Conservation (phyloP, 2,888 invertebrate genomes). For the Serrognathus titanus region DNA sequence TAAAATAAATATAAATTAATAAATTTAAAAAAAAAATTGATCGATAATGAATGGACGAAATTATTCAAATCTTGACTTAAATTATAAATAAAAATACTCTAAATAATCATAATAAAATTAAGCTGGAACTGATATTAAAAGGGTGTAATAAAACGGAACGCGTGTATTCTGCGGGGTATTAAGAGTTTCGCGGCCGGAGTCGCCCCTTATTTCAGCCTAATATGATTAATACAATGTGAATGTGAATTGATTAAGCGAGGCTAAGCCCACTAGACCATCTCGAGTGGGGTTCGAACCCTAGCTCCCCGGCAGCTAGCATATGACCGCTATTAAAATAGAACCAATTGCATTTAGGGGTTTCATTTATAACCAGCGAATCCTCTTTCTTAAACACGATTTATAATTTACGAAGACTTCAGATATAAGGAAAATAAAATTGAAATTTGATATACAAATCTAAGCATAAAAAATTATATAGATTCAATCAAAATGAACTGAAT, state of each 20-base stretch:
- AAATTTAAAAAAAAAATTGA: no score
- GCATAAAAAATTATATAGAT: no score
- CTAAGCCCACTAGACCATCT: slow-evolving; percentile 23
- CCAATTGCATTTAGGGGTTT: no score
- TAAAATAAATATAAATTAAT: no score
- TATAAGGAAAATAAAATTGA: no score
- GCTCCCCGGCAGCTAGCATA: slow-evolving; percentile 10
- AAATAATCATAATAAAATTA: not conserved
- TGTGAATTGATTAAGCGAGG: slow-evolving; percentile 34
- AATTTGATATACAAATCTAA: no score
- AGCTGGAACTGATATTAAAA: not conserved
- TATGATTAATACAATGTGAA: slow-evolving; percentile 38
- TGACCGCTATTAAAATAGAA: slow-evolving; percentile 3
- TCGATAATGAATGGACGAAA: no score
- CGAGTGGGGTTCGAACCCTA: slow-evolving; percentile 20
- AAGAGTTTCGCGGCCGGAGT: not conserved
- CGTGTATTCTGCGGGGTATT: not conserved
- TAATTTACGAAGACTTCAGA: no score
- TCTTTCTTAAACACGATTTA: no score
- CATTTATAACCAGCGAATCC: no score
- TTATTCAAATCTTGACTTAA: no score
- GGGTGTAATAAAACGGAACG: slow-evolving; percentile 4
- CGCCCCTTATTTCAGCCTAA: slow-evolving; percentile 33
- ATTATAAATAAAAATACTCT: not conserved
- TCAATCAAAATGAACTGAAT: no score